phyloP scores from a whole-genome alignment of 2,113 vertebrate species.

The Echinops telfairi region DNA sequence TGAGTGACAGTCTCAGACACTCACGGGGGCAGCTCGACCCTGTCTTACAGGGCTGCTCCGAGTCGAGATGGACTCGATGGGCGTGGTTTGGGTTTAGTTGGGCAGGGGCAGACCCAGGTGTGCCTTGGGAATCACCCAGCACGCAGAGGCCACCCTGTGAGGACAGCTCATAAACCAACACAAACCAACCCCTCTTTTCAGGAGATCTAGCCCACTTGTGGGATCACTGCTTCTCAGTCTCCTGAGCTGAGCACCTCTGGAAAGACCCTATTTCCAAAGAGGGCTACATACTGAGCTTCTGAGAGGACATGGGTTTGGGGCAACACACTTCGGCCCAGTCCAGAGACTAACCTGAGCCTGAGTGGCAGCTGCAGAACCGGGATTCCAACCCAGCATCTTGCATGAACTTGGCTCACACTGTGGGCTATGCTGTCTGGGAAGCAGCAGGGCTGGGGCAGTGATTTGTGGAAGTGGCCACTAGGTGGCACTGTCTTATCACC shows the following conservation, averaged over 20 bases:
- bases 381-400: not conserved
- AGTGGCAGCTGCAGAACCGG: not conserved
- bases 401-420: not conserved
- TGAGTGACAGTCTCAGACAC: too few relatives aligned
- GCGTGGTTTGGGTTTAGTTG: too few relatives aligned
- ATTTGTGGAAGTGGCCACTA: conserved; percentile 73
- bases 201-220: not conserved
- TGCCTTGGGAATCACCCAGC: not conserved
- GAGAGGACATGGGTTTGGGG: not conserved
- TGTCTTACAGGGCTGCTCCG: too few relatives aligned
- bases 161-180: not conserved
- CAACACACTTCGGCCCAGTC: not conserved
- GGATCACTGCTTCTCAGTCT: not conserved
- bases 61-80: too few relatives aligned
- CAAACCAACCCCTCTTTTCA: not conserved
- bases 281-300: not conserved
- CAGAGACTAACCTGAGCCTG: not conserved
- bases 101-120: too few relatives aligned
- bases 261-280: not conserved
- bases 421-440: not conserved
- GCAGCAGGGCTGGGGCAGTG: not conserved
- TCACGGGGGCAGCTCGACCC: too few relatives aligned
- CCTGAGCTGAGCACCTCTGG: not conserved
- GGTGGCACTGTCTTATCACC: conserved; percentile 81
- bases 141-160: not conserved